Evolutionary conservation across 2,888 invertebrate genomes (phyloP).

Genomic region (Eupithecia pulchellata): DNA sequence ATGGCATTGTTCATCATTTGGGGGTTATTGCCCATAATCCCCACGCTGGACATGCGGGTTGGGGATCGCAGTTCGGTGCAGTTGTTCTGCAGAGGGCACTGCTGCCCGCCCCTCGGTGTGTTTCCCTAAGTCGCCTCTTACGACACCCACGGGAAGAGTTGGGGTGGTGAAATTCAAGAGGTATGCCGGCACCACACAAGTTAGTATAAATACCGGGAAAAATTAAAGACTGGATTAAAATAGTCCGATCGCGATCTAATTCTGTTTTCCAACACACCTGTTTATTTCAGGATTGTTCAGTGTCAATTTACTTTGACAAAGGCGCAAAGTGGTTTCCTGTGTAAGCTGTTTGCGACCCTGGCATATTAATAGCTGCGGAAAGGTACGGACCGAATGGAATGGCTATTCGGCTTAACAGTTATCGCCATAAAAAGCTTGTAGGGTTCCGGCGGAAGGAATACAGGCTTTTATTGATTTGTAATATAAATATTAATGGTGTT

Average conservation of each 20-base stretch:
- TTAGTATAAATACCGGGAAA: too few species aligned
- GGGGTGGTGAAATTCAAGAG: too few species aligned
- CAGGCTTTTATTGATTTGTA: not conserved
- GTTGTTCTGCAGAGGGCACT: too few species aligned
- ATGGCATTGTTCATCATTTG: too few species aligned
- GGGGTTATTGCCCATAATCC: too few species aligned
- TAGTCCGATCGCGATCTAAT: not conserved
- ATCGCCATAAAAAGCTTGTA: conserved; percentile 22
- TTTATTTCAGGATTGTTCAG: conserved; percentile 20
- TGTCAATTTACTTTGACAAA: conserved; percentile 45
- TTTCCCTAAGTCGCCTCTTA: too few species aligned
- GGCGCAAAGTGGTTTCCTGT: conserved; percentile 47
- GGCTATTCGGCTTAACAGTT: conserved; percentile 40
- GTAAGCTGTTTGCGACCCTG: conserved; percentile 47
- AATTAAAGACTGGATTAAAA: not conserved
- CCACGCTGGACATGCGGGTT: too few species aligned
- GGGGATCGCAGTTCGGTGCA: too few species aligned
- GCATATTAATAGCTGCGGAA: conserved; percentile 50
- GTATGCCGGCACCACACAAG: too few species aligned
- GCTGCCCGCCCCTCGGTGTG: too few species aligned
- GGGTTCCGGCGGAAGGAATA: too few species aligned
- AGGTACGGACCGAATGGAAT: conserved; percentile 44
- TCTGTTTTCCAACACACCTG: not conserved
- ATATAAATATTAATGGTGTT: not conserved
- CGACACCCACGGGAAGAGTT: too few species aligned